Conservation (phyloP, 2,797 vertebrate genomes). For the Gambusia yucatana region DNA sequence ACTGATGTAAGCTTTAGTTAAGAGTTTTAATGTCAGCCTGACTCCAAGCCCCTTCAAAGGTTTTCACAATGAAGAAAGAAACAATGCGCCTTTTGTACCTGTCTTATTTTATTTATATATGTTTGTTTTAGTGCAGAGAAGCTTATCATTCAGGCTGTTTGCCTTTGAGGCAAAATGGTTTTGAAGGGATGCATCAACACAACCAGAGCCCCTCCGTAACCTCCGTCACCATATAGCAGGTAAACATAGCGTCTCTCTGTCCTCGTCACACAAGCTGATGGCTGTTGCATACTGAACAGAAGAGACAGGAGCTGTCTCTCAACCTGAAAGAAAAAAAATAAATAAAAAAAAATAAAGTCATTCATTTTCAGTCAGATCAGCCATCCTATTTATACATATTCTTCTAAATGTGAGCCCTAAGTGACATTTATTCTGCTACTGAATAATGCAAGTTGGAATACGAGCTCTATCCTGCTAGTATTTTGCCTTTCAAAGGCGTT, state of each 20-base stretch:
- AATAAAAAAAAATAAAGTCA: not conserved
- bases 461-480: not conserved
- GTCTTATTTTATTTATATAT: conserved; percentile 16
- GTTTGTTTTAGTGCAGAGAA: conserved; percentile 35
- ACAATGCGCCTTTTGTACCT: conserved; percentile 1
- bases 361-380: not conserved
- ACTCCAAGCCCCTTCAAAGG: not conserved
- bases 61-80: conserved; percentile 4
- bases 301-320: conserved; percentile 61
- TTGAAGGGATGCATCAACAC: conserved; percentile 65
- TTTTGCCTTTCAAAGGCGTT: not conserved
- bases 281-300: conserved; percentile 73
- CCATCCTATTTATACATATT: not conserved
- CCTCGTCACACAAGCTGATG: conserved; percentile 54
- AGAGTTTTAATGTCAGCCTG: not conserved
- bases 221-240: conserved; percentile 41
- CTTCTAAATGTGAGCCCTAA: not conserved
- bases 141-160: conserved; percentile 52
- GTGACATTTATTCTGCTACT: not conserved
- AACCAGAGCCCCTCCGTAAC: conserved; percentile 19
- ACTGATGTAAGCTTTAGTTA: not conserved
- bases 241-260: conserved; percentile 68
- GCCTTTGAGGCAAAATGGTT: conserved; percentile 62
- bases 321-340: conserved; percentile 33
- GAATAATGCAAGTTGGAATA: not conserved